A percentile compares a stretch with the other conserved stretches of the same genome.
phyloP scores from a whole-genome alignment of 2,797 vertebrate species.

The Brachyalestes nurse region DNA sequence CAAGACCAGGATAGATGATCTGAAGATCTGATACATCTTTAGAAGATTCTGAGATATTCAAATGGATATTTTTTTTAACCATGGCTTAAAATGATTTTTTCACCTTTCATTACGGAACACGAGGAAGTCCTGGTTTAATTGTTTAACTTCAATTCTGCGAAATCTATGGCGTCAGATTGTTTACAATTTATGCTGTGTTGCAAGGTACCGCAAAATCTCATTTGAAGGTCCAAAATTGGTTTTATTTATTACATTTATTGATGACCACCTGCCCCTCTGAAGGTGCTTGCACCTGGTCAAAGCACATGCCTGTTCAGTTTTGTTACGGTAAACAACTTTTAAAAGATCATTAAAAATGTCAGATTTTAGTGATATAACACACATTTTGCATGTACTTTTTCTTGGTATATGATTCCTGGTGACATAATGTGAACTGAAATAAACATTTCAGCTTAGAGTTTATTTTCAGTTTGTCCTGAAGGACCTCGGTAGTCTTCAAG shows the following conservation, averaged over 20 bases:
- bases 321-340: neutral
- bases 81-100: neutral
- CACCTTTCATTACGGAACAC: neutral
- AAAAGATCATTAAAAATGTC: slow-evolving; percentile 7
- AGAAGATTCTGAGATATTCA: neutral
- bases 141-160: neutral
- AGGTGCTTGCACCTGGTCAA: too few relatives aligned
- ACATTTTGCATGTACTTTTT: too few relatives aligned
- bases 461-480: too few relatives aligned
- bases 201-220: too few relatives aligned
- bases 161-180: neutral
- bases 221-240: neutral
- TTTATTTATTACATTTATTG: neutral
- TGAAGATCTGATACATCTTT: slow-evolving; percentile 74
- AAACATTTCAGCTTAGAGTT: neutral
- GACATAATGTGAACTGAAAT: neutral
- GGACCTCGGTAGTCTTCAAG: neutral
- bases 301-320: neutral
- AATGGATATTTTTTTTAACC: neutral
- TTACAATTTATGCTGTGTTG: neutral
- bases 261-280: too few relatives aligned
- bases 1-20: slow-evolving; percentile 82
- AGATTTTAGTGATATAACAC: neutral
- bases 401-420: neutral
- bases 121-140: neutral